Percentiles rank a stretch among this genome's conserved stretches.
Evolutionary conservation across 2,888 invertebrate species (phyloP).

Genomic region (Leucoma salicis): DNA sequence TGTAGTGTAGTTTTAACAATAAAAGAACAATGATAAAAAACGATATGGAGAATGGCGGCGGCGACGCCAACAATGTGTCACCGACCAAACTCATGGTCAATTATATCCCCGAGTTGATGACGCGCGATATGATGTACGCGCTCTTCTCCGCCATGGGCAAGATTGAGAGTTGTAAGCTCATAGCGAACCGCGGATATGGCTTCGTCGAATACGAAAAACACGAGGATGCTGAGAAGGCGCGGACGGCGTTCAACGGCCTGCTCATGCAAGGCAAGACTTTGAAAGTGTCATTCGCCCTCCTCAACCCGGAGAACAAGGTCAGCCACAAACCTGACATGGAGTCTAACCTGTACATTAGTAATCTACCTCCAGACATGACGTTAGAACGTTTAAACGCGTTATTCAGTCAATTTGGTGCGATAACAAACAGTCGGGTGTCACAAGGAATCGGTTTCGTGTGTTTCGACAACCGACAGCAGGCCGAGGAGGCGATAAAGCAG

Average conservation of each 20-base stretch:
- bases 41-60: slow-evolving; percentile 82
- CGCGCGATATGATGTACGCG: slow-evolving; percentile 81
- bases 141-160: slow-evolving; percentile 80
- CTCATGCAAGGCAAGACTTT: slow-evolving; percentile 79
- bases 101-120: slow-evolving; percentile 80
- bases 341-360: slow-evolving; percentile 78
- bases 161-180: slow-evolving; percentile 78
- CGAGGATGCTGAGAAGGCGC: slow-evolving; percentile 81
- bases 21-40: slow-evolving; percentile 71
- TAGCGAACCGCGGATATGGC: slow-evolving; percentile 77
- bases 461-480: slow-evolving; percentile 69
- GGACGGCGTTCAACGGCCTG: slow-evolving; percentile 76
- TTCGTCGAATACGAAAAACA: slow-evolving; percentile 78
- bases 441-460: slow-evolving; percentile 80
- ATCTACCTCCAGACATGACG: slow-evolving; percentile 79
- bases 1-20: slow-evolving; percentile 73
- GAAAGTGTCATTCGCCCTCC: slow-evolving; percentile 77
- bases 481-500: slow-evolving; percentile 73
- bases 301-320: slow-evolving; percentile 77
- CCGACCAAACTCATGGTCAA: slow-evolving; percentile 82
- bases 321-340: slow-evolving; percentile 78
- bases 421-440: slow-evolving; percentile 77
- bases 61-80: slow-evolving; percentile 81
- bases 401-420: slow-evolving; percentile 69
- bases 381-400: slow-evolving; percentile 71